Conservation (phyloP, 2,888 invertebrate species). For the Laothoe populi region DNA sequence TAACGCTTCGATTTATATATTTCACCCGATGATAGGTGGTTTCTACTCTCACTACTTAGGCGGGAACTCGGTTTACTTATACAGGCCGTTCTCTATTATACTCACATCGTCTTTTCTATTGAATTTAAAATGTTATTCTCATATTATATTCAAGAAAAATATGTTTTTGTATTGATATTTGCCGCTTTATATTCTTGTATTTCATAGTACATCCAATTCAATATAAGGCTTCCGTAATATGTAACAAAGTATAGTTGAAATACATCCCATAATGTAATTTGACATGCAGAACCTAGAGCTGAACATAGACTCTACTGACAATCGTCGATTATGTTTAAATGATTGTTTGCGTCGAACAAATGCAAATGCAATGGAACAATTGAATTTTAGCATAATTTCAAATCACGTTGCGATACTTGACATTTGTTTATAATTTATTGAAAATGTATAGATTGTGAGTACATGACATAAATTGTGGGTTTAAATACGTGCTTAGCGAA, state of each 20-base stretch:
- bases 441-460: constrained; percentile 3
- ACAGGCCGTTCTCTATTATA: constrained; percentile 50
- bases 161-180: not conserved
- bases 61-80: constrained; percentile 64
- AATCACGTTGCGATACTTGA: constrained; percentile 3
- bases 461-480: not conserved
- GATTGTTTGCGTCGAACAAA: constrained; percentile 50
- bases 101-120: constrained; percentile 36
- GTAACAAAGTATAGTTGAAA: not conserved
- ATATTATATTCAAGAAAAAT: constrained; percentile 1
- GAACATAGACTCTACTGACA: constrained; percentile 48
- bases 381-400: constrained; percentile 21
- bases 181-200: not conserved
- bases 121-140: constrained; percentile 25
- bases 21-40: constrained; percentile 80
- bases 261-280: constrained; percentile 52
- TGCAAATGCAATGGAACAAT: constrained; percentile 30
- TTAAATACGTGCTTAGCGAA: constrained; percentile 22
- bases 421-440: constrained; percentile 18
- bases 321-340: constrained; percentile 45
- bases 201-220: too few relatives aligned
- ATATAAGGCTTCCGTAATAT: too few relatives aligned
- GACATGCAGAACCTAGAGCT: constrained; percentile 60
- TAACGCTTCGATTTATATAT: constrained; percentile 82
- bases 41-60: constrained; percentile 73